Evolutionary conservation across 2,888 invertebrate species (phyloP).

Genomic region (Nephrotoma flavescens): DNA sequence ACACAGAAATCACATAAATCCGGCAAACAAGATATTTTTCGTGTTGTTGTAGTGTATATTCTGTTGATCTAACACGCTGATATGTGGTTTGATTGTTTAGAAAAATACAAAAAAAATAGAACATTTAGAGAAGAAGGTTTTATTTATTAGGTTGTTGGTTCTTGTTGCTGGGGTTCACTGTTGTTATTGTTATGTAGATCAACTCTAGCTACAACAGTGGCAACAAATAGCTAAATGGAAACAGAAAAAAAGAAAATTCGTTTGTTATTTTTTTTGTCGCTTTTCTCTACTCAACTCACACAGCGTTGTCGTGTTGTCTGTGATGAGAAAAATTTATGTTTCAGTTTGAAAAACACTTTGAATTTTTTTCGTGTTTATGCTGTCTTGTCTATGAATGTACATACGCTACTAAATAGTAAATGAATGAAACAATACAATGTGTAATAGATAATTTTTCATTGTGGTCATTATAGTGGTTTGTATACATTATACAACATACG

Average conservation of each 20-base stretch:
- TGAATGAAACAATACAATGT: not conserved
- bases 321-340: not conserved
- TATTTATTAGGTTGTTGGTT: not conserved
- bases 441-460: not conserved
- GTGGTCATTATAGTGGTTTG: not conserved
- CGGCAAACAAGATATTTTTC: not conserved
- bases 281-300: not conserved
- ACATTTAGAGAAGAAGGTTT: not conserved
- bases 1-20: not conserved
- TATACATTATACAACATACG: not conserved
- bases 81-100: conserved; percentile 4
- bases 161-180: not conserved
- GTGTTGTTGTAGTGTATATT: not conserved
- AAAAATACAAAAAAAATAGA: not conserved
- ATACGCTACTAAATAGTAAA: not conserved
- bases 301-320: not conserved
- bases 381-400: not conserved
- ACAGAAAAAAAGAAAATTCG: not conserved
- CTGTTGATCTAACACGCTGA: conserved; percentile 3
- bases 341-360: not conserved
- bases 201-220: not conserved
- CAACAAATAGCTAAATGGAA: not conserved
- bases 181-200: not conserved
- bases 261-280: not conserved
- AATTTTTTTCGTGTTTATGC: not conserved